These are phyloP conservation scores for Eumacrocentrus americanus DNA, from an alignment of 2,888 invertebrate species.

Conservation along the genomic window DNA sequence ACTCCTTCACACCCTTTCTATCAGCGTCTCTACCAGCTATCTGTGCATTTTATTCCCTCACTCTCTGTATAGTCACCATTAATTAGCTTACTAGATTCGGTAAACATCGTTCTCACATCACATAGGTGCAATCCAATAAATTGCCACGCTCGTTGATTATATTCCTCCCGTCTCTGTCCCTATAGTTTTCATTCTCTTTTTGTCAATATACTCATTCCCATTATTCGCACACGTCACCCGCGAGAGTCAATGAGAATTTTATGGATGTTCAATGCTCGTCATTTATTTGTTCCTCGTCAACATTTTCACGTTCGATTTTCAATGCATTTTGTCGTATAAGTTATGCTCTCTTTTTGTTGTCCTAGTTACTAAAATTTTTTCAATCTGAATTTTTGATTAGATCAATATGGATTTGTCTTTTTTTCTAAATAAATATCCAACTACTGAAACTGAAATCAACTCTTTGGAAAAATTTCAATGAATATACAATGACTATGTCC, in stretches of 20 bases:
- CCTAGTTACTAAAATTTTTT: too few species aligned
- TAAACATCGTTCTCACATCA: constrained; percentile 37
- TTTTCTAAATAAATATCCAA: neutral
- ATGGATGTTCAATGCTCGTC: constrained; percentile 4
- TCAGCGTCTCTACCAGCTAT: neutral
- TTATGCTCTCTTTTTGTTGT: too few species aligned
- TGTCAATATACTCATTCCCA: constrained; percentile 3
- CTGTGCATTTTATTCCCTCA: constrained; percentile 16
- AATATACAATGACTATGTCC: neutral
- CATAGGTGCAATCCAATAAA: constrained; percentile 28
- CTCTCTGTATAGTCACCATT: constrained; percentile 35
- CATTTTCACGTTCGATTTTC: neutral
- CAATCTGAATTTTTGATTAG: too few species aligned
- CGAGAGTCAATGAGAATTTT: constrained; percentile 19
- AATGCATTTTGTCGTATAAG: neutral
- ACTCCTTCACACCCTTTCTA: neutral
- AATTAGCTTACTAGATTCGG: constrained; percentile 53
- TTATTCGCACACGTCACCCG: constrained; percentile 11
- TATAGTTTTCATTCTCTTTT: too few species aligned
- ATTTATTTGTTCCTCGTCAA: constrained; percentile 7
- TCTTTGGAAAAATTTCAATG: neutral
- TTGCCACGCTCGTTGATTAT: constrained; percentile 9
- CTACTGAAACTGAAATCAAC: neutral
- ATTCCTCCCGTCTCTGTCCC: neutral
- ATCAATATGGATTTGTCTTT: too few species aligned